phyloP scores from a whole-genome alignment of 2,888 invertebrate genomes.

The Aleiodes testaceus region DNA sequence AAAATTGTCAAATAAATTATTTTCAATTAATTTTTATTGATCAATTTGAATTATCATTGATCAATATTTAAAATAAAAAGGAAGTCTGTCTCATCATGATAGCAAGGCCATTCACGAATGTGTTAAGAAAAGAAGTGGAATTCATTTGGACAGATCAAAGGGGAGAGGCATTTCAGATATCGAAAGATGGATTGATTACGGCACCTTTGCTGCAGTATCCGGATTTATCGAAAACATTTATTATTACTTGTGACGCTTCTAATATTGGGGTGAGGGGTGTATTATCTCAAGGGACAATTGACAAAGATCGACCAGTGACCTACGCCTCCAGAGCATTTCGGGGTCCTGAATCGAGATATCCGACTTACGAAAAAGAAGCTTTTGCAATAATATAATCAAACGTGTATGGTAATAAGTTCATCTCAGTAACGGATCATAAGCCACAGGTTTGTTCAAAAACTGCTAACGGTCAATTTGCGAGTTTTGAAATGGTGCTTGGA shows the following conservation, averaged over 20 bases:
- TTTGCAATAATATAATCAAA: constrained; percentile 53
- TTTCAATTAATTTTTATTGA: too few relatives aligned
- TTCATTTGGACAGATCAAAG: not conserved
- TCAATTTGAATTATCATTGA: too few relatives aligned
- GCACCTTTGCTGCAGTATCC: constrained; percentile 39
- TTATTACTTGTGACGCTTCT: constrained; percentile 34
- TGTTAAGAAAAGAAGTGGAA: not conserved
- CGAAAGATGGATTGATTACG: not conserved
- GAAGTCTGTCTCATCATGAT: too few relatives aligned
- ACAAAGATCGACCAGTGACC: constrained; percentile 38
- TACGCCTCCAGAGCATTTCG: not conserved
- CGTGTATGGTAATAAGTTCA: constrained; percentile 57
- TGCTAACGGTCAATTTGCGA: constrained; percentile 58
- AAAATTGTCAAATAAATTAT: too few relatives aligned
- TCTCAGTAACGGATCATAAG: too few relatives aligned
- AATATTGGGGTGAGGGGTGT: constrained; percentile 35
- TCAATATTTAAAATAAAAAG: too few relatives aligned
- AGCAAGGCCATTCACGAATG: not conserved
- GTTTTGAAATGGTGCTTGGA: constrained; percentile 41
- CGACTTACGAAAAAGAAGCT: constrained; percentile 33
- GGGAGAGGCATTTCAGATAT: not conserved
- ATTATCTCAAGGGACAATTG: constrained; percentile 38
- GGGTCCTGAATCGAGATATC: not conserved
- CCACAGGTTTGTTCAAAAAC: constrained; percentile 40
- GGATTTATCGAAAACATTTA: constrained; percentile 26